Evolutionary conservation across 2,888 invertebrate species (phyloP).

Genomic region (Adineta ricciae): DNA sequence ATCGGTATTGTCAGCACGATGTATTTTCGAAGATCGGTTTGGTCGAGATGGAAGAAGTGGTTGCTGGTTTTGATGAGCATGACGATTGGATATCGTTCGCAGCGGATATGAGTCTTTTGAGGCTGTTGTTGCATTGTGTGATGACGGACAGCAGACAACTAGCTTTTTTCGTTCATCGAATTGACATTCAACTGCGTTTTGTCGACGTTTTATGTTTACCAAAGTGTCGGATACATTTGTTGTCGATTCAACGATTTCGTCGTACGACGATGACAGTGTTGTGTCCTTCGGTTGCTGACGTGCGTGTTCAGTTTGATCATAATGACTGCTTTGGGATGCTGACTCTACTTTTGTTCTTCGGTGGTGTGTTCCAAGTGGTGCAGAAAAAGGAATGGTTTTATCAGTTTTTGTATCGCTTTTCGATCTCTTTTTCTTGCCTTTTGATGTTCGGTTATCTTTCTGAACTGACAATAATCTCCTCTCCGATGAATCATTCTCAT

Average conservation of each 20-base stretch:
- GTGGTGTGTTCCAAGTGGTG: neutral
- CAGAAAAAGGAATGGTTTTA: neutral
- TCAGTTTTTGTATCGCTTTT: too few relatives aligned
- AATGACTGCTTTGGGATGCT: neutral
- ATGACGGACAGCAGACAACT: neutral
- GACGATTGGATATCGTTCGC: neutral
- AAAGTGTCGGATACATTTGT: neutral
- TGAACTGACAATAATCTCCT: too few relatives aligned
- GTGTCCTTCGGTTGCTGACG: neutral
- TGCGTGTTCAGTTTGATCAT: neutral
- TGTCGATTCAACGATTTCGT: neutral
- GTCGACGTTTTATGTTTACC: too few relatives aligned
- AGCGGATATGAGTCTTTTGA: neutral
- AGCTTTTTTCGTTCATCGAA: too few relatives aligned
- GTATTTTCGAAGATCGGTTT: neutral
- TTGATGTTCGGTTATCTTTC: too few relatives aligned
- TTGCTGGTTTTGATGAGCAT: neutral
- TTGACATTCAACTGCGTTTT: too few relatives aligned
- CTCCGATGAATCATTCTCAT: neutral
- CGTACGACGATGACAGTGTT: neutral
- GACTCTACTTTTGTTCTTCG: neutral
- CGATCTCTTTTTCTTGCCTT: too few relatives aligned
- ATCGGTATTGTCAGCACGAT: neutral
- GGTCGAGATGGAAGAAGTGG: neutral
- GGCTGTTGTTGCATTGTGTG: neutral